phyloP scores from a whole-genome alignment of 2,113 vertebrate genomes.

The Phalacrocorax brasilianus region DNA sequence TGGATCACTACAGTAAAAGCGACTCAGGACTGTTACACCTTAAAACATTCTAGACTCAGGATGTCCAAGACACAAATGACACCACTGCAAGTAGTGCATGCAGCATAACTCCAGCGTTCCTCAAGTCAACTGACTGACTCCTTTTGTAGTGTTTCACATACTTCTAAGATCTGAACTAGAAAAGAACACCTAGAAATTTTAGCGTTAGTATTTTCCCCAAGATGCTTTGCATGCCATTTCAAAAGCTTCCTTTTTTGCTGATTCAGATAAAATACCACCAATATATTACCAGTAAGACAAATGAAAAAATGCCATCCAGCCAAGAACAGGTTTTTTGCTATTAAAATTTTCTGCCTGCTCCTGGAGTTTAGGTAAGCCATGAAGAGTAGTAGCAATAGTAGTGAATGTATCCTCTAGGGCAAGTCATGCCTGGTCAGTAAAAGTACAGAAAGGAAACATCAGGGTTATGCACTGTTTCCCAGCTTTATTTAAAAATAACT shows the following conservation, averaged over 20 bases:
- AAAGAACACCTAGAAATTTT: not conserved
- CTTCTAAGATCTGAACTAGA: not conserved
- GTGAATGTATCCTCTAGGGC: not conserved
- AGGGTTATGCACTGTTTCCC: not conserved
- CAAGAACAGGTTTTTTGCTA: not conserved
- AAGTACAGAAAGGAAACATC: not conserved
- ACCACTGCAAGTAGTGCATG: rapidly evolving
- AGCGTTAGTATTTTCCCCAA: not conserved
- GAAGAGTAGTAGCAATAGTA: rapidly evolving
- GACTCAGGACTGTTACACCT: not conserved
- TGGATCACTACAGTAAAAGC: not conserved
- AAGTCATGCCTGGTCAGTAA: not conserved
- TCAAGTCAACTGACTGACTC: not conserved
- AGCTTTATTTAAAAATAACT: not conserved
- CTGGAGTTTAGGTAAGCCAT: not conserved
- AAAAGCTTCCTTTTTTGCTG: not conserved
- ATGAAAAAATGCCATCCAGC: not conserved
- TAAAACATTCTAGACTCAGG: not conserved
- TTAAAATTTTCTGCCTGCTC: not conserved
- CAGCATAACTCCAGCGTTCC: not conserved
- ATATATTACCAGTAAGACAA: not conserved
- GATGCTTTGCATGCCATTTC: not conserved
- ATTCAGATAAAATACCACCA: not conserved
- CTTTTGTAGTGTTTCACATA: not conserved
- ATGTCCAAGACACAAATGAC: not conserved